phyloP scores from a whole-genome alignment of 2,888 invertebrate species.

The Noctua comes region DNA sequence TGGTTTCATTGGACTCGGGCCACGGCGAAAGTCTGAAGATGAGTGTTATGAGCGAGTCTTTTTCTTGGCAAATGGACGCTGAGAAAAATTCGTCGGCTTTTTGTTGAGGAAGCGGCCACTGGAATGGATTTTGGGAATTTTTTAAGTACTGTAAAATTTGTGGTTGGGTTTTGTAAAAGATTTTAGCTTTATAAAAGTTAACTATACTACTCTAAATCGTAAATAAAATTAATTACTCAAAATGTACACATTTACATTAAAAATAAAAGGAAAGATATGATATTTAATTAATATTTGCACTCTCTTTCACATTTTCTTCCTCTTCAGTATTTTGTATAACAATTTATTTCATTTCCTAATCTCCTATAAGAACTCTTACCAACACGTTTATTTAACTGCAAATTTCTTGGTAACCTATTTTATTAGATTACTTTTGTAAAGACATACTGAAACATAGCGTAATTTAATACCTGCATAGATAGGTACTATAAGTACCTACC shows the following conservation, averaged over 20 bases:
- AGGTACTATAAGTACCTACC: background rate
- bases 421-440: background rate
- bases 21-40: slow-evolving; percentile 74
- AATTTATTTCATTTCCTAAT: background rate
- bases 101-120: slow-evolving; percentile 31
- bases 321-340: background rate
- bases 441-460: background rate
- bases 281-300: slow-evolving; percentile 4
- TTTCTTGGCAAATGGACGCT: slow-evolving; percentile 64
- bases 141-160: slow-evolving; percentile 11
- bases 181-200: background rate
- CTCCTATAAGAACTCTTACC: background rate
- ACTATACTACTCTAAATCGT: background rate
- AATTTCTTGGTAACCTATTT: background rate
- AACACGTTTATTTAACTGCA: background rate
- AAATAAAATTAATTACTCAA: background rate
- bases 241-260: background rate
- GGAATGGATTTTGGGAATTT: slow-evolving; percentile 26
- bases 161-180: background rate
- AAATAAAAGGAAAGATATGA: background rate
- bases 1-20: slow-evolving; percentile 82
- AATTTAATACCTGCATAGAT: background rate
- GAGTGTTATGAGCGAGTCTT: slow-evolving; percentile 71
- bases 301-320: background rate
- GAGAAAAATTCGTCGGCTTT: slow-evolving; percentile 53